Evolutionary conservation across 2,113 vertebrate genomes (phyloP), one percentile per base, ranked within the genome.

Genomic region (Glaucomys volans): DNA sequence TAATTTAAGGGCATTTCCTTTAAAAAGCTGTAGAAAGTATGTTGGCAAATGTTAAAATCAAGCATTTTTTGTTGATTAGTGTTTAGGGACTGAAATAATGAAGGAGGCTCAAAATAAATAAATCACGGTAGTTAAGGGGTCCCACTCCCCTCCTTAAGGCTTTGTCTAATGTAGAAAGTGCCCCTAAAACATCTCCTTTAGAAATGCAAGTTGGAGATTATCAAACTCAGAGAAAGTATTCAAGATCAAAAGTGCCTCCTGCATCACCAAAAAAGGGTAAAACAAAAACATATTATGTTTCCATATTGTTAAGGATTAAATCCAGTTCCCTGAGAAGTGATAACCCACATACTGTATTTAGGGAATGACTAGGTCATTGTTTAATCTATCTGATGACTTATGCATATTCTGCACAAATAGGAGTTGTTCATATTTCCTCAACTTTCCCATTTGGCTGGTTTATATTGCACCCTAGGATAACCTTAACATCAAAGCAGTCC

Each of bases 21-120:
- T 32, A 95, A 90, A 18, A 94, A 86, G 13, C 52, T 83, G 1
- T 75, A 85, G 72, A 69, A 90, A 94, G 5, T 47, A 44, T 79
- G 14, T 47, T 76, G 79, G 71, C 91, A 94, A 88, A 96, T 96
- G 80, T 72, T 89, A 67, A 83, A 97, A 96, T 94, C 40, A 50
- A 67, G 88, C 84, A 52, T 2, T 87, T 96, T 94, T 37, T 92
- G 74, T 76, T 96, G 95, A 96, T 90, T 82, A 66, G 40, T 76
- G 44, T 89, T 93, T 80, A 69, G 75, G 59, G 86, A 74, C 12
- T 77, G 44, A n/a, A 83, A 91, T 74, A 71, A 95, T 87, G 57
- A 87, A 96, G 50, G 37, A 93, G n/a, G 22, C 35, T 90, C 57
- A 80, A 91, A 91, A 93, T 96, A 92, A 95, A 67, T 86, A 92